Percentiles rank a stretch among this genome's conserved stretches.
Evolutionary conservation across 1,140 invertebrate genomes (phyloP).

Genomic region (Brachionus rubens): DNA sequence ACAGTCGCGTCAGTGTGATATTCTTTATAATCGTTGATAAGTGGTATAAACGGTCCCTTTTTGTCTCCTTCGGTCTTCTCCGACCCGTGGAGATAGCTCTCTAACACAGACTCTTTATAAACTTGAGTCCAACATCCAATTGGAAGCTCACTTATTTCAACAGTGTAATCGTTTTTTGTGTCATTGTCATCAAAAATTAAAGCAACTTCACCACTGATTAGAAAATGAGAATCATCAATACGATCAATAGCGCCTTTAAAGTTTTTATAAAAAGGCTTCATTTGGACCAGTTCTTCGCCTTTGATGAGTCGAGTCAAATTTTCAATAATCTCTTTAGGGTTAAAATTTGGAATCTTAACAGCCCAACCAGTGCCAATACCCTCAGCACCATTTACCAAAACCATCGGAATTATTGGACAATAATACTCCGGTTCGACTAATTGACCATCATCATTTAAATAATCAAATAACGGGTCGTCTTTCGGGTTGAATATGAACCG

Average conservation of each 20-base stretch:
- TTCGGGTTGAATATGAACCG: conserved; percentile 79
- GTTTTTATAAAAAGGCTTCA: conserved; percentile 86
- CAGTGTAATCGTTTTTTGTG: conserved; percentile 58
- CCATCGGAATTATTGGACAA: conserved; percentile 90
- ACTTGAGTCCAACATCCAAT: conserved; percentile 87
- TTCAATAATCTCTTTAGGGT: conserved; percentile 82
- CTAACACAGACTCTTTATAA: conserved; percentile 91
- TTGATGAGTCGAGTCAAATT: conserved; percentile 80
- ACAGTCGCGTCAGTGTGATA: conserved; percentile 93
- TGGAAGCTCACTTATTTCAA: conserved; percentile 96
- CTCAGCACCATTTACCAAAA: conserved; percentile 92
- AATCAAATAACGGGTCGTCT: conserved; percentile 82
- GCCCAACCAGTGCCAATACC: conserved; percentile 99
- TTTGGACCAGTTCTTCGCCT: conserved; percentile 69
- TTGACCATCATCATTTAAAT: conserved; percentile 90
- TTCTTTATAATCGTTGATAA: conserved; percentile 63
- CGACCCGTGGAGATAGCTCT: conserved; percentile 68
- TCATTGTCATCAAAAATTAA: conserved; percentile 68
- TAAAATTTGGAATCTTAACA: conserved; percentile 93
- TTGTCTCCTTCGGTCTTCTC: not conserved
- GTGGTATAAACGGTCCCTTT: not conserved
- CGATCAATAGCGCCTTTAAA: conserved; percentile 79
- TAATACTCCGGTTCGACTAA: conserved; percentile 84
- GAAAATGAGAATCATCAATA: conserved; percentile 72
- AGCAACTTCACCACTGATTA: conserved; percentile 78